phyloP scores from a whole-genome alignment of 2,113 vertebrate species.

The Poicephalus gulielmi region DNA sequence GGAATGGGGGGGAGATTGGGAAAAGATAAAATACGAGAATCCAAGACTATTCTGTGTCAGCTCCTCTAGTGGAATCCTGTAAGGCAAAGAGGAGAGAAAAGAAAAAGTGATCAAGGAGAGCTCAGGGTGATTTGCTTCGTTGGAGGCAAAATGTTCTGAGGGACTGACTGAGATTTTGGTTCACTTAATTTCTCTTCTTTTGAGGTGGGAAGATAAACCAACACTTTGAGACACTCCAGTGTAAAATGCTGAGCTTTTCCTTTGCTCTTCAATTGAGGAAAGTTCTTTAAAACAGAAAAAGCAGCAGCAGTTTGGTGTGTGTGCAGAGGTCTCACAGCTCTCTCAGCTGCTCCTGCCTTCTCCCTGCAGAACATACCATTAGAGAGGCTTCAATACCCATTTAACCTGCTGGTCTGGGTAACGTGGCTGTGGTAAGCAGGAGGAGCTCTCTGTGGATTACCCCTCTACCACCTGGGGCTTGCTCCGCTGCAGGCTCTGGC shows the following conservation, averaged over 20 bases:
- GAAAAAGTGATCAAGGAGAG: neutral
- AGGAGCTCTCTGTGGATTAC: neutral
- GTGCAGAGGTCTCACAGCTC: slow-evolving; percentile 20
- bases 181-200: neutral
- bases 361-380: neutral
- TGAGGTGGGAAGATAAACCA: neutral
- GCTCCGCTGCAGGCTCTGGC: neutral
- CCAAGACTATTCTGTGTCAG: fast-evolving
- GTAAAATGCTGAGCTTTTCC: neutral
- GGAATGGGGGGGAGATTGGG: neutral
- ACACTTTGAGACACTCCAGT: neutral
- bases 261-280: neutral
- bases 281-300: neutral
- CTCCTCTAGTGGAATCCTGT: neutral
- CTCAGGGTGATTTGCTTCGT: neutral
- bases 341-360: neutral
- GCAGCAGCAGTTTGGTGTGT: neutral
- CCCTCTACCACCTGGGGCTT: neutral
- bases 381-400: neutral
- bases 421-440: neutral
- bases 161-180: neutral
- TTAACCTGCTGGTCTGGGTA: neutral
- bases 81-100: neutral
- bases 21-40: neutral
- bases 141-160: neutral